phyloP scores from a whole-genome alignment of 2,888 invertebrate species.

The Diarsia dahlii region DNA sequence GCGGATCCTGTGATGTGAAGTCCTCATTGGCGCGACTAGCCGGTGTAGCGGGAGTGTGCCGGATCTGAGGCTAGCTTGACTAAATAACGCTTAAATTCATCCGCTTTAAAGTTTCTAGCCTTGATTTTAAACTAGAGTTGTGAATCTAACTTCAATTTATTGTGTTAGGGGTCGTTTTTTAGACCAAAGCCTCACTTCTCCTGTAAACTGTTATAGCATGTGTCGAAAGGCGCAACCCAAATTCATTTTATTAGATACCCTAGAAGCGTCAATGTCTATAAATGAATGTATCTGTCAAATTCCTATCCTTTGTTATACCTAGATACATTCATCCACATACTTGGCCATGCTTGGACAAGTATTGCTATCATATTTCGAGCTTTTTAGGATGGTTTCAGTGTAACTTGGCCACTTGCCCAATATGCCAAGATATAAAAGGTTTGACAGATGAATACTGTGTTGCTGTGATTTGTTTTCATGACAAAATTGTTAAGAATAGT shows the following conservation, averaged over 20 bases:
- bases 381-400: conserved; percentile 28
- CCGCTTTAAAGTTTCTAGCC: conserved; percentile 17
- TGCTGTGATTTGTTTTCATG: conserved; percentile 66
- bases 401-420: conserved; percentile 32
- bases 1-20: conserved; percentile 59
- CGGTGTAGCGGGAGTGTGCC: conserved; percentile 42
- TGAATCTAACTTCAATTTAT: conserved; percentile 41
- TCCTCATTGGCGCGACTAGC: conserved; percentile 64
- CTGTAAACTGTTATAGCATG: conserved; percentile 12
- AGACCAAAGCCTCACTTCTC: conserved; percentile 24
- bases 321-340: conserved; percentile 17
- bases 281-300: conserved; percentile 54
- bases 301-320: conserved; percentile 26
- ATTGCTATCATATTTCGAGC: conserved; percentile 21
- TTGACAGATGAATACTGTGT: conserved; percentile 47
- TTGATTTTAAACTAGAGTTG: conserved; percentile 26
- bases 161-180: conserved; percentile 56
- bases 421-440: conserved; percentile 34
- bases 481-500: conserved; percentile 59
- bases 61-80: conserved; percentile 1
- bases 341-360: conserved; percentile 46
- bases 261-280: conserved; percentile 60
- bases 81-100: conserved; percentile 20
- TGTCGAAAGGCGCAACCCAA: conserved; percentile 9
- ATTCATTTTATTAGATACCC: conserved; percentile 45